These are phyloP conservation scores for Ataeniobius toweri DNA, from an alignment of 2,797 vertebrate genomes.

Conservation along the genomic window DNA sequence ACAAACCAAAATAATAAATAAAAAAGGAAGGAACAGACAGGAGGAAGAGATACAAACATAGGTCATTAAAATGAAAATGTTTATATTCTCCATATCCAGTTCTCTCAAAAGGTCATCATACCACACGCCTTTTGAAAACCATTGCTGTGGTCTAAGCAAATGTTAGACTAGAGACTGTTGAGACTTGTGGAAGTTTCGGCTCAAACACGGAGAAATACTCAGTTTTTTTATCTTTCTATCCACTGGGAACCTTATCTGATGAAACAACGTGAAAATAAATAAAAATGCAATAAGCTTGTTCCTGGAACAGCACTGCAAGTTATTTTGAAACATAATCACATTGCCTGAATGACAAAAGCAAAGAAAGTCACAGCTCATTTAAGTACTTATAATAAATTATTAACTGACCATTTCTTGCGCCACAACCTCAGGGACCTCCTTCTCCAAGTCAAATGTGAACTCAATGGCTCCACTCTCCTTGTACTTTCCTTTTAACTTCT, in stretches of 20 bases:
- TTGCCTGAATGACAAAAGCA: conserved; percentile 6
- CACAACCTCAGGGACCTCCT: conserved; percentile 94
- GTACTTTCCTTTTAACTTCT: conserved; percentile 97
- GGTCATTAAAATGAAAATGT: neutral
- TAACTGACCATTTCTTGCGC: conserved; percentile 95
- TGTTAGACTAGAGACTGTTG: conserved; percentile 18
- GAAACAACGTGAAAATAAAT: conserved; percentile 14
- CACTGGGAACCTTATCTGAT: conserved; percentile 20
- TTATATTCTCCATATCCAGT: conserved; percentile 16
- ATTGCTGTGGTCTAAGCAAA: conserved; percentile 16
- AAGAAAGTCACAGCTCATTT: neutral
- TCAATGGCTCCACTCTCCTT: conserved; percentile 99
- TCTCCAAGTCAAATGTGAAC: conserved; percentile 95
- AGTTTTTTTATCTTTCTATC: neutral
- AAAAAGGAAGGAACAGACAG: neutral
- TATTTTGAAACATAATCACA: conserved; percentile 16
- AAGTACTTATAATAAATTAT: neutral
- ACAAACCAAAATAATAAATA: conserved; percentile 10
- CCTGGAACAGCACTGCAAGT: conserved; percentile 30
- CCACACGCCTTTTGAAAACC: neutral
- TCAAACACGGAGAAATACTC: conserved; percentile 11
- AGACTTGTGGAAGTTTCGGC: conserved; percentile 11
- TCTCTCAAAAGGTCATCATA: conserved; percentile 8
- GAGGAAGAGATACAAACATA: neutral
- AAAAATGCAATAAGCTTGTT: conserved; percentile 34